These are phyloP conservation scores for Lepilemur ruficaudatus DNA, from an alignment of 2,797 vertebrate genomes.

Conservation along the genomic window DNA sequence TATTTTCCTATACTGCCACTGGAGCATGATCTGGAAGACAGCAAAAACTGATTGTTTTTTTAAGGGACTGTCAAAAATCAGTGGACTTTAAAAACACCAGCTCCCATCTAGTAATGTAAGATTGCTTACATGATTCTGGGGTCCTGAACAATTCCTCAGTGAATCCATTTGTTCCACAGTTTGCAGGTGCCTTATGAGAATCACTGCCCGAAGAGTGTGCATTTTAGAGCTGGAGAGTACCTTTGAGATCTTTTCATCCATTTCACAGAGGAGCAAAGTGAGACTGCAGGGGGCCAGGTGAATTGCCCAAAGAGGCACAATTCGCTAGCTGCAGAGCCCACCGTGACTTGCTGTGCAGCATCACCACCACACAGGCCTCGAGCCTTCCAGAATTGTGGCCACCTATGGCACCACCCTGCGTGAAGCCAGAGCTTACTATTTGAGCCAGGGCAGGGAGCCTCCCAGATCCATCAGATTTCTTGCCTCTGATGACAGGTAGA, in stretches of 20 bases:
- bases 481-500: background rate
- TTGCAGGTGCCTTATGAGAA: background rate
- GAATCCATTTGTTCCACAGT: background rate
- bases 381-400: background rate
- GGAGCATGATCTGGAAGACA: background rate
- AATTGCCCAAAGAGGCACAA: background rate
- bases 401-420: background rate
- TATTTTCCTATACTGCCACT: background rate
- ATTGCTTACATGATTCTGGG: background rate
- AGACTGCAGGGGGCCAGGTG: background rate
- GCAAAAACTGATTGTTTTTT: background rate
- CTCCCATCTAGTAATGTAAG: background rate
- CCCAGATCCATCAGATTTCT: background rate
- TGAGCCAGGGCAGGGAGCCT: background rate
- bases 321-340: background rate
- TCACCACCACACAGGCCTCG: background rate
- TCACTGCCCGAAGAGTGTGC: background rate
- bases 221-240: background rate
- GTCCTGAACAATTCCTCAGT: background rate
- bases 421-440: background rate
- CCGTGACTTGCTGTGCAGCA: no score
- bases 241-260: background rate
- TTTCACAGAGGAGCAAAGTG: background rate
- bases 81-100: background rate
- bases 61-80: background rate